Conservation (phyloP, 1,140 invertebrate species). For the Eumeta japonica region DNA sequence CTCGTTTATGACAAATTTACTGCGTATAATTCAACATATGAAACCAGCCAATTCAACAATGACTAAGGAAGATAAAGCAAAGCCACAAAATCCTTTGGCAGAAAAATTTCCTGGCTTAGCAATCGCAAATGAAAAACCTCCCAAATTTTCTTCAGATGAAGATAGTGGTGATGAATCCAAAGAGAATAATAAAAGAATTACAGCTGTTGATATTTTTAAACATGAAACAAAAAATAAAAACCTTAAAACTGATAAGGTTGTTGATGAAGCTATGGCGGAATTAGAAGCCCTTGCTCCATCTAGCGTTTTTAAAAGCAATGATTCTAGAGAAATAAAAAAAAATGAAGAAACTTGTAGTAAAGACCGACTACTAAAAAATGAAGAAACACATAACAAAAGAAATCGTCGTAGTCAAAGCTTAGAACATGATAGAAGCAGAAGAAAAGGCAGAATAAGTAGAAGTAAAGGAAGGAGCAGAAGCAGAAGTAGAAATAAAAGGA, state of each 20-base stretch:
- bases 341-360: conserved; percentile 30
- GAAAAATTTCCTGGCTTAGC: conserved; percentile 87
- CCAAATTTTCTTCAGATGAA: conserved; percentile 44
- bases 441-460: conserved; percentile 23
- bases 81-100: conserved; percentile 64
- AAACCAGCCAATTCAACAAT: conserved; percentile 59
- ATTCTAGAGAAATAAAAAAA: conserved; percentile 29
- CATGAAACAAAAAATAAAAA: conserved; percentile 30
- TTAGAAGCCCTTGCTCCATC: conserved; percentile 83
- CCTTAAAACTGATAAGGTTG: conserved; percentile 53
- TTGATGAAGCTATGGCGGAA: conserved; percentile 84
- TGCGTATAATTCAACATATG: conserved; percentile 95
- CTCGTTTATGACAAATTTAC: conserved; percentile 87
- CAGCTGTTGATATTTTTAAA: conserved; percentile 49
- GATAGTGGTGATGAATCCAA: conserved; percentile 37
- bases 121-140: conserved; percentile 78
- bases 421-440: conserved; percentile 27
- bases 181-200: conserved; percentile 39
- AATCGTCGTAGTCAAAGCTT: conserved; percentile 20
- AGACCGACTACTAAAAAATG: conserved; percentile 24
- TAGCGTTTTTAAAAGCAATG: conserved; percentile 29
- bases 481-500: conserved; percentile 21
- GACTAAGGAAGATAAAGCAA: conserved; percentile 16
- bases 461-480: conserved; percentile 19
- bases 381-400: conserved; percentile 25